A percentile compares a stretch with the other conserved stretches of the same genome.
phyloP scores from a whole-genome alignment of 2,888 invertebrate genomes.

The Sphaerophoria taeniata region DNA sequence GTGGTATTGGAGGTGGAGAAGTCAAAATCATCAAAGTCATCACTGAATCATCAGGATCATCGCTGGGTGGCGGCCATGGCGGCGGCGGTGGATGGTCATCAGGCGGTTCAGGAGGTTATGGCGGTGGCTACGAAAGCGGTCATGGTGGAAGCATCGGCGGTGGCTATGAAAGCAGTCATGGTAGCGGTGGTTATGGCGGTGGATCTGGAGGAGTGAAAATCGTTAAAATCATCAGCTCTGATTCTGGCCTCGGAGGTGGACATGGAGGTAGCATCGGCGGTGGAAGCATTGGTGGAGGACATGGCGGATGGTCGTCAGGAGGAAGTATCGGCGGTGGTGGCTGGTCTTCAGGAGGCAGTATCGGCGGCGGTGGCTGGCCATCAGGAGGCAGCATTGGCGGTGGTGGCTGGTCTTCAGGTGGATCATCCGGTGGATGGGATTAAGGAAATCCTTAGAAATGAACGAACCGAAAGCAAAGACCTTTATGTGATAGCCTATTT shows the following conservation, averaged over 20 bases:
- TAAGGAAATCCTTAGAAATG: slow-evolving; percentile 33
- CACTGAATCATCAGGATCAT: slow-evolving; percentile 61
- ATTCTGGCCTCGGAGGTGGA: slow-evolving; percentile 64
- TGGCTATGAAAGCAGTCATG: slow-evolving; percentile 49
- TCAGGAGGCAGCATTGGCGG: slow-evolving; percentile 67
- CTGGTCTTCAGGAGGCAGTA: no score
- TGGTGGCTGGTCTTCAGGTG: slow-evolving; percentile 53
- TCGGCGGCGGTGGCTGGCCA: slow-evolving; percentile 52
- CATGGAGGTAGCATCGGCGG: slow-evolving; percentile 58
- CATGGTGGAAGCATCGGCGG: slow-evolving; percentile 53
- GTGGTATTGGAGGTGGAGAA: slow-evolving; percentile 62
- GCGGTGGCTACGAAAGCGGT: slow-evolving; percentile 44
- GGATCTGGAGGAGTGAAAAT: slow-evolving; percentile 65
- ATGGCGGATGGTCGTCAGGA: slow-evolving; percentile 61
- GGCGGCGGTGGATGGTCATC: slow-evolving; percentile 40
- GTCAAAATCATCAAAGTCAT: slow-evolving; percentile 71
- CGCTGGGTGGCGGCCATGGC: slow-evolving; percentile 61
- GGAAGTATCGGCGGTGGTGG: slow-evolving; percentile 67
- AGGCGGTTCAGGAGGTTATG: slow-evolving; percentile 49
- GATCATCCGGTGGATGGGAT: slow-evolving; percentile 48
- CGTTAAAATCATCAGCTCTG: slow-evolving; percentile 64
- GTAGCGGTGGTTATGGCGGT: slow-evolving; percentile 67
- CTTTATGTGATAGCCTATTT: slow-evolving; percentile 65
- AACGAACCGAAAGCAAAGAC: slow-evolving; percentile 47
- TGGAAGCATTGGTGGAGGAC: slow-evolving; percentile 61